Evolutionary conservation across 2,113 vertebrate genomes (phyloP).

Genomic region (Rhegmatorhina hoffmannsi): DNA sequence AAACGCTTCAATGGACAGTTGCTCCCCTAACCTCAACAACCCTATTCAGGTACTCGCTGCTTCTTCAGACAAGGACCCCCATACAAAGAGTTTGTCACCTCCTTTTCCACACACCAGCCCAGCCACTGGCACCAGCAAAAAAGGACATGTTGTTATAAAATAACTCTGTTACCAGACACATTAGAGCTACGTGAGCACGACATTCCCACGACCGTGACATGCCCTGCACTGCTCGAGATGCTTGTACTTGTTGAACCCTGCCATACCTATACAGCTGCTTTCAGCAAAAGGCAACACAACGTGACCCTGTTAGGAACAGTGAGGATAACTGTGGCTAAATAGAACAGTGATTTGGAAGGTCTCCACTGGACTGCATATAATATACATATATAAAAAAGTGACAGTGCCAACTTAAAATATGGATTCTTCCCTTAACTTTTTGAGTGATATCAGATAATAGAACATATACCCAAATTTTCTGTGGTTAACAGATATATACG

Average conservation of each 20-base stretch:
- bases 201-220: fast-evolving
- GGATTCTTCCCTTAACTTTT: neutral
- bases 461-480: neutral
- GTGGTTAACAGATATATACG: neutral
- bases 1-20: neutral
- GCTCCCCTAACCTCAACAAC: neutral
- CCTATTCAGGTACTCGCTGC: neutral
- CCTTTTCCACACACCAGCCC: neutral
- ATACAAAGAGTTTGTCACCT: neutral
- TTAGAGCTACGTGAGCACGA: fast-evolving
- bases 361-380: fast-evolving
- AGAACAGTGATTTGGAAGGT: neutral
- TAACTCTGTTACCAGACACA: fast-evolving
- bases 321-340: neutral
- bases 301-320: neutral
- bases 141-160: neutral
- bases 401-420: neutral
- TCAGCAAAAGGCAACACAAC: neutral
- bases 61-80: neutral
- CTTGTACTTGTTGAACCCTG: neutral
- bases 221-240: neutral
- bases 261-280: neutral
- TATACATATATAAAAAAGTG: neutral
- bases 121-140: fast-evolving
- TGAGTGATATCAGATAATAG: neutral